phyloP scores from a whole-genome alignment of 1,140 invertebrate species.

The Gryllus bimaculatus region DNA sequence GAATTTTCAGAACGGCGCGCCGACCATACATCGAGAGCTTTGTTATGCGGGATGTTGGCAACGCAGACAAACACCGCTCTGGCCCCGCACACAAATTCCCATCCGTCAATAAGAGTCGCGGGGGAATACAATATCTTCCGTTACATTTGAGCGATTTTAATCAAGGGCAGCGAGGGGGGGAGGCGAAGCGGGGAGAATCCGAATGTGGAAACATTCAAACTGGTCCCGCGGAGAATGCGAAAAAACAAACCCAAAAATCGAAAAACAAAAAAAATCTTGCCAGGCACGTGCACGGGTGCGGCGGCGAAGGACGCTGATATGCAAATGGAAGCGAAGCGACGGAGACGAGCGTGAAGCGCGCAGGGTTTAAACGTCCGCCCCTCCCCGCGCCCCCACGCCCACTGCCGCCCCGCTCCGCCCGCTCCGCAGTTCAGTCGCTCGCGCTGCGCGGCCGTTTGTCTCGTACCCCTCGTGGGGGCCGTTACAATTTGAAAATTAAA shows the following conservation, averaged over 20 bases:
- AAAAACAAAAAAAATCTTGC: not conserved
- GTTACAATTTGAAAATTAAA: not conserved
- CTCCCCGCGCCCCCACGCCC: no score
- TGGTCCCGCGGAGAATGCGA: not conserved
- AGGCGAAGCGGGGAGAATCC: no score
- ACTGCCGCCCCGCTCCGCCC: no score
- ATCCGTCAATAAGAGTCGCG: slow-evolving; percentile 3
- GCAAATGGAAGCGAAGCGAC: not conserved
- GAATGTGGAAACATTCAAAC: not conserved
- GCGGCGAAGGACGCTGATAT: not conserved
- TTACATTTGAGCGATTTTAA: slow-evolving; percentile 5
- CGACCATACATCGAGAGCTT: not conserved
- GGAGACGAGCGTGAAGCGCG: no score
- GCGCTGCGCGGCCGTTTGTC: no score
- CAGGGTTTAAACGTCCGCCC: no score
- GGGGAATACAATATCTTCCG: not conserved
- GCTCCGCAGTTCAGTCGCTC: no score
- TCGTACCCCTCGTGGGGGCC: not conserved
- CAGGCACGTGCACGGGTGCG: not conserved
- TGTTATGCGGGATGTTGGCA: not conserved
- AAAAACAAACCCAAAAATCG: not conserved
- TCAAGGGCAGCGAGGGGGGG: not conserved
- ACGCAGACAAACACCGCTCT: not conserved
- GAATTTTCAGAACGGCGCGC: not conserved
- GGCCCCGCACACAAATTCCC: not conserved